Percentiles rank a stretch among this genome's conserved stretches.
Conservation (phyloP, 2,113 vertebrate genomes). For the Tachysurus fulvidraco region DNA sequence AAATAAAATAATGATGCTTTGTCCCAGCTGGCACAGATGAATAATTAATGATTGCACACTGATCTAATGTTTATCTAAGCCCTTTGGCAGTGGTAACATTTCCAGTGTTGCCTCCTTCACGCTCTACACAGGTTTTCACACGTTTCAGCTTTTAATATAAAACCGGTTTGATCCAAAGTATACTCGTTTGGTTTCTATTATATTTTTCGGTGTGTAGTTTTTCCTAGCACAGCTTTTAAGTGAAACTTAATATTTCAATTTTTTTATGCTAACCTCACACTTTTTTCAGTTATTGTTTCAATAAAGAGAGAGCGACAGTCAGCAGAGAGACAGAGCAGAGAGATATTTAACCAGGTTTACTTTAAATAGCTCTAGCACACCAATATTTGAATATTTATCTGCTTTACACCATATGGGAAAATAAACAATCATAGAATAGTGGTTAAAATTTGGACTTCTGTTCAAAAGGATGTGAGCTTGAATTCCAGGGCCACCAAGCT, state of each 20-base stretch:
- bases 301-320: conserved; percentile 20
- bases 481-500: too few species aligned
- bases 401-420: neutral
- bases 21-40: conserved; percentile 24
- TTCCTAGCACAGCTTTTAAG: neutral
- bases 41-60: conserved; percentile 16
- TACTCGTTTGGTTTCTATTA: neutral
- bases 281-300: conserved; percentile 35
- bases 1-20: conserved; percentile 19
- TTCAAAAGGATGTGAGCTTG: too few species aligned
- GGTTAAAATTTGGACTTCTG: too few species aligned
- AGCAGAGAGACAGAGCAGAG: conserved; percentile 23
- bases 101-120: neutral
- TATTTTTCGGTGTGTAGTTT: neutral
- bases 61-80: conserved; percentile 22
- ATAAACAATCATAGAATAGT: neutral
- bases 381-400: neutral
- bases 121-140: neutral
- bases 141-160: neutral
- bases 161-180: neutral
- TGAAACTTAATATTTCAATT: neutral
- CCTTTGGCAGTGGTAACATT: neutral
- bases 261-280: conserved; percentile 2
- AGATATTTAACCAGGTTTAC: conserved; percentile 26
- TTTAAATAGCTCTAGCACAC: neutral